Evolutionary conservation across 2,888 invertebrate species (phyloP).

Genomic region (Pheosia gnoma): DNA sequence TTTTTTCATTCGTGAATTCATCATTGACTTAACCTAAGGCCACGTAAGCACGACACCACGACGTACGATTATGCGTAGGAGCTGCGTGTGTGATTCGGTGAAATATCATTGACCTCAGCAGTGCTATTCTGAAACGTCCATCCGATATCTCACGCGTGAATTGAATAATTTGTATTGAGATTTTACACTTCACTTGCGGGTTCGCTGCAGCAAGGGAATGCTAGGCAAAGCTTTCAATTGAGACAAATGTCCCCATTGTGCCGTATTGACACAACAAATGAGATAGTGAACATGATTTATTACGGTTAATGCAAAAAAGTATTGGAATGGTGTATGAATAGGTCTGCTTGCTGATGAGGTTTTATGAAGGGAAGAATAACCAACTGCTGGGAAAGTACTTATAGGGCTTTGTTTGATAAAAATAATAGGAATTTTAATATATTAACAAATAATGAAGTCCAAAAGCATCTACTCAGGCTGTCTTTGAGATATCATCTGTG

Average conservation of each 20-base stretch:
- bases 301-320: constrained; percentile 5
- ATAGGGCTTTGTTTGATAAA: too few relatives aligned
- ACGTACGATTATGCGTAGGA: constrained; percentile 3
- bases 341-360: neutral
- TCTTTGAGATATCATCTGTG: too few relatives aligned
- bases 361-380: neutral
- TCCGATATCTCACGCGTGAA: too few relatives aligned
- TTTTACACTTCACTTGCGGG: too few relatives aligned
- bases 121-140: too few relatives aligned
- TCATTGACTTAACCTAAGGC: neutral
- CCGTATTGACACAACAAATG: constrained; percentile 25
- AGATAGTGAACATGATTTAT: constrained; percentile 22
- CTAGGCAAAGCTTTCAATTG: constrained; percentile 26
- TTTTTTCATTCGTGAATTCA: neutral
- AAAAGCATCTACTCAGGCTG: too few relatives aligned
- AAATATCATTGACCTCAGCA: constrained; percentile 5
- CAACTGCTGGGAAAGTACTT: too few relatives aligned
- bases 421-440: too few relatives aligned
- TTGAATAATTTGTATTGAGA: too few relatives aligned
- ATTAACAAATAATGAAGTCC: too few relatives aligned
- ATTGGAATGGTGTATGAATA: constrained; percentile 1
- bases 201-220: neutral
- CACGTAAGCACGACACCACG: neutral
- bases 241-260: constrained; percentile 20
- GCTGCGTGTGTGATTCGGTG: constrained; percentile 7